Percentiles rank a stretch among this genome's conserved stretches.
Conservation (phyloP, 2,113 vertebrate species). For the Sturnus vulgaris region DNA sequence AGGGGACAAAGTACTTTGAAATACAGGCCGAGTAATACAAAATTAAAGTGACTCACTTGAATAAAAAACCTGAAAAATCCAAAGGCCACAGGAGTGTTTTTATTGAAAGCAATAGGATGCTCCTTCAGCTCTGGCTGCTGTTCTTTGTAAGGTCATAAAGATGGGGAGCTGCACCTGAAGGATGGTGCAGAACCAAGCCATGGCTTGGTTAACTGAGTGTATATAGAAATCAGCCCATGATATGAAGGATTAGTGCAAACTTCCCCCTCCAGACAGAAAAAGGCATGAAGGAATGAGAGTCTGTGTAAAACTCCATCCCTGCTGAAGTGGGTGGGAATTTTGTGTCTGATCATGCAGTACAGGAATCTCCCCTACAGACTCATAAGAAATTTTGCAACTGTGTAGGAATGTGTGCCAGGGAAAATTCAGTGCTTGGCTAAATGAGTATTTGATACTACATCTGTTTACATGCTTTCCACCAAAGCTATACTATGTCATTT, state of each 20-base stretch:
- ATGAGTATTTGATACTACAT: neutral
- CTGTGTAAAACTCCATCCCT: neutral
- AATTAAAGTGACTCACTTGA: neutral
- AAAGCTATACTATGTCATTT: neutral
- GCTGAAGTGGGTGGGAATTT: neutral
- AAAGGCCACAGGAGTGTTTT: neutral
- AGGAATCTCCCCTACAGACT: neutral
- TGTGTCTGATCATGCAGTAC: neutral
- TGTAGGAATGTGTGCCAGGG: neutral
- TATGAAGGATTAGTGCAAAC: neutral
- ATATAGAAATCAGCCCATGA: neutral
- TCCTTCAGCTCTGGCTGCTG: neutral
- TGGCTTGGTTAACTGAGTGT: neutral
- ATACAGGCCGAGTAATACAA: neutral
- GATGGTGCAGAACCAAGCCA: accelerated
- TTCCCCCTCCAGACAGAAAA: neutral
- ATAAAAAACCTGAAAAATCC: neutral
- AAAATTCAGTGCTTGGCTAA: neutral
- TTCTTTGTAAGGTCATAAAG: neutral
- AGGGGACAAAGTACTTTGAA: neutral
- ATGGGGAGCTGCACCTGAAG: neutral
- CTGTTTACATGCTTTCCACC: neutral
- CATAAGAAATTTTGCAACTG: neutral
- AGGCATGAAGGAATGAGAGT: neutral
- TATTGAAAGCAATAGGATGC: neutral